Evolutionary conservation across 92 coral and sea anemone species (phyloP).

Genomic region (Palythoa heliodiscus): DNA sequence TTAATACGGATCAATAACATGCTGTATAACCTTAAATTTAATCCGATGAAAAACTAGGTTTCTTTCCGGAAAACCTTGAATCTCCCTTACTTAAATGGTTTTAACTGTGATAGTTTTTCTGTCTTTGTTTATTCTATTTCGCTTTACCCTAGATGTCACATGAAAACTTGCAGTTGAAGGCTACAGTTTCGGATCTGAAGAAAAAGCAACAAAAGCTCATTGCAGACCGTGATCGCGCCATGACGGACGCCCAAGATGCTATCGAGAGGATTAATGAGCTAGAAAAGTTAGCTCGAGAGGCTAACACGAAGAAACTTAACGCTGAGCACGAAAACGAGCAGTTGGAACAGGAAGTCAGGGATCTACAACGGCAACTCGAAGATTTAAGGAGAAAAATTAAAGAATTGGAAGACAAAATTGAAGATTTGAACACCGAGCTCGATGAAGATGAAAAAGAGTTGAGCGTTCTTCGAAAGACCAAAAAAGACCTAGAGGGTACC

Average conservation of each 20-base stretch:
- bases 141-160: conserved; percentile 51
- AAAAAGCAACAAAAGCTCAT: conserved; percentile 56
- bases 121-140: too few relatives aligned
- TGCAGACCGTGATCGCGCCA: conserved; percentile 77
- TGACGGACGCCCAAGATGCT: conserved; percentile 69
- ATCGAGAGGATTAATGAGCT: conserved; percentile 66
- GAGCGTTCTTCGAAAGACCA: conserved; percentile 61
- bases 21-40: too few relatives aligned
- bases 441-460: conserved; percentile 71
- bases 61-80: too few relatives aligned
- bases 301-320: conserved; percentile 52
- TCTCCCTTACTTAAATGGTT: too few relatives aligned
- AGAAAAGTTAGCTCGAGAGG: conserved; percentile 64
- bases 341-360: conserved; percentile 65
- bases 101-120: too few relatives aligned
- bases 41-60: too few relatives aligned
- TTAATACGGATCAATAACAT: too few relatives aligned
- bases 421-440: conserved; percentile 70
- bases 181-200: conserved; percentile 58
- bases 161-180: conserved; percentile 61
- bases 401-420: conserved; percentile 72
- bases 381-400: conserved; percentile 43
- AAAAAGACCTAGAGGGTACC: conserved; percentile 66
- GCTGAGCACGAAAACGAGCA: conserved; percentile 78
- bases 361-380: conserved; percentile 60